A percentile compares a stretch with the other conserved stretches of the same genome.
phyloP scores from a whole-genome alignment of 2,113 vertebrate species.

The Ancistrus triradiatus region DNA sequence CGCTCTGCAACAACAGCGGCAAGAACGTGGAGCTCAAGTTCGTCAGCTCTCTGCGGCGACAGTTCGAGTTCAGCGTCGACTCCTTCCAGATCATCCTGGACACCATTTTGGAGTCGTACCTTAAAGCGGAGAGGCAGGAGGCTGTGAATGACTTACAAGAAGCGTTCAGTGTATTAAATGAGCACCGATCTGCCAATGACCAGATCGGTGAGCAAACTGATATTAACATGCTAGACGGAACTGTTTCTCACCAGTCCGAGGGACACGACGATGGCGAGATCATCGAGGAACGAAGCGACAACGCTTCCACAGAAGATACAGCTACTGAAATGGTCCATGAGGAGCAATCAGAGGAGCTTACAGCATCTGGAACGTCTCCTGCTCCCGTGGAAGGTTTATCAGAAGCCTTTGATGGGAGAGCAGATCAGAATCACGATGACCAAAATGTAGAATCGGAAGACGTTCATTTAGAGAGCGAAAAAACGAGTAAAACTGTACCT shows the following conservation, averaged over 20 bases:
- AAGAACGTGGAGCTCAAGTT: constrained; percentile 97
- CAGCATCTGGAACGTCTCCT: constrained; percentile 3
- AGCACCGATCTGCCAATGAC: constrained; percentile 7
- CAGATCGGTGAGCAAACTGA: constrained; percentile 11
- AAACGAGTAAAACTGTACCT: too few species aligned
- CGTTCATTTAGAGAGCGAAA: too few species aligned
- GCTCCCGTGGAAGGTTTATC: constrained; percentile 14
- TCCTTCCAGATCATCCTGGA: constrained; percentile 95
- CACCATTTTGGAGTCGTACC: constrained; percentile 78
- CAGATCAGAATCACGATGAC: constrained; percentile 12
- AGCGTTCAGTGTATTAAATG: constrained; percentile 12
- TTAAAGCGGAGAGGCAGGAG: constrained; percentile 61
- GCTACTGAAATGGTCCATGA: constrained; percentile 35
- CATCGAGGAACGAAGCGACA: constrained; percentile 38
- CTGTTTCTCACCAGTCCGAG: too few species aligned
- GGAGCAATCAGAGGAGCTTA: constrained; percentile 36
- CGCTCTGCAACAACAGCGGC: constrained; percentile 90
- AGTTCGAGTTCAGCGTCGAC: constrained; percentile 97
- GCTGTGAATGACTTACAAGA: constrained; percentile 41
- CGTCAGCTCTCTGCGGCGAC: constrained; percentile 81
- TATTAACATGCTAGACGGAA: constrained; percentile 20
- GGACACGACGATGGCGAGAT: constrained; percentile 27
- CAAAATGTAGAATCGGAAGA: too few species aligned
- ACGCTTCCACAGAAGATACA: constrained; percentile 32
- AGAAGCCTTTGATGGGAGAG: constrained; percentile 7